Base-by-base conservation (phyloP, 2,888 invertebrate genomes). In the Buathra laborator region DNA sequence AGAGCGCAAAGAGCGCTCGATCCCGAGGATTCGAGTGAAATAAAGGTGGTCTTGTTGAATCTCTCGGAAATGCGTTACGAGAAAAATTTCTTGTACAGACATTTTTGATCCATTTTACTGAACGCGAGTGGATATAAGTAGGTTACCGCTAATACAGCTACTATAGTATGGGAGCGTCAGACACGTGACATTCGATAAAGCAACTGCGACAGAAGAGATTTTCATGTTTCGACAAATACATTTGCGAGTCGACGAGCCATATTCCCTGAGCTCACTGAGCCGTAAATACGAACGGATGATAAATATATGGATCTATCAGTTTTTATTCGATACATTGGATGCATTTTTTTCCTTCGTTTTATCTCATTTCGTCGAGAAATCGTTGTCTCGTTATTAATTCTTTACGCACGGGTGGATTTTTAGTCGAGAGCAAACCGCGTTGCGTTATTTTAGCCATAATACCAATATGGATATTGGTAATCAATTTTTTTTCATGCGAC, bases 1-100 rank as follows among this genome's bases (percentile, higher is more conserved):
- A 46, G 19, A 32, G 19, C 46, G 78, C 16, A 51, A 51, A 44
- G 3, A 56, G 48, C 37, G 37, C 37, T 37, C 67, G 67, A 75
- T 70, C 43, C 72, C 43, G 67, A 74, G 53, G 29, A 75, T 64
- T 59, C 48, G 64, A 59, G 29, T 3, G 53, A 46, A 53, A 51
- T 24, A 74, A 67, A 29, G 66, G 56, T 66, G 37, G 48, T 32
- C 66, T 32, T 37, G 0, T 46, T 2, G 56, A 10, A 70, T 59
- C 66, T 29, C 48, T 76, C 24, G 71, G 16, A 64, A 79, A 51
- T 16, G 70, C 78, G 44, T 70, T 78, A 24, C 37, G 37, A 37
- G 37, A 37, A 37, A 9, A 37, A 9, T 37, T 32, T 14, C 70
- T 70, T 3, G 53, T 16, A 14, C 16, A 32, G 70, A 51, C 37